Conservation (phyloP, 1,140 invertebrate genomes). For the Agraylea sexmaculata region DNA sequence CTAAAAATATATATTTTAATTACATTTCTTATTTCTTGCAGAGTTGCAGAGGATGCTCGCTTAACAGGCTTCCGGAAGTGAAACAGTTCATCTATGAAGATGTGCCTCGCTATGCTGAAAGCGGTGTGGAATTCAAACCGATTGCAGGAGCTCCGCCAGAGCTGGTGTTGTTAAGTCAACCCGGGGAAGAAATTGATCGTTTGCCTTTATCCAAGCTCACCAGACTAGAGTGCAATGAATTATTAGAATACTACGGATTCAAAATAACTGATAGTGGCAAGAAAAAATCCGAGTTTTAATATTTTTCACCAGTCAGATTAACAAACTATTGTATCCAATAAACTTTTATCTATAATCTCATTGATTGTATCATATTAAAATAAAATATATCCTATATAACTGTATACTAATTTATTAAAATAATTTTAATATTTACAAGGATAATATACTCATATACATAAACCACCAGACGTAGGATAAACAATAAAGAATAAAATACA, state of each 20-base stretch:
- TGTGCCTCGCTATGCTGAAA: conserved; percentile 52
- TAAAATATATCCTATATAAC: no score
- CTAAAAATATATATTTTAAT: neutral
- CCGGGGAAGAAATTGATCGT: conserved; percentile 51
- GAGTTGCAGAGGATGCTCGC: conserved; percentile 64
- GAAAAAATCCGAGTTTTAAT: no score
- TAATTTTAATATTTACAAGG: no score
- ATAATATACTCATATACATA: no score
- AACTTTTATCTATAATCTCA: no score
- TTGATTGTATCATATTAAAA: no score
- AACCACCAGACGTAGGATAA: no score
- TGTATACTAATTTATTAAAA: no score
- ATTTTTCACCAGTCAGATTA: neutral
- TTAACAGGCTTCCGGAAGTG: conserved; percentile 61
- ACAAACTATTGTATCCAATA: neutral
- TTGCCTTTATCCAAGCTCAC: conserved; percentile 44
- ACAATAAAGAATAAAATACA: no score
- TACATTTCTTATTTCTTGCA: conserved; percentile 32
- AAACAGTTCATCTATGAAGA: conserved; percentile 66
- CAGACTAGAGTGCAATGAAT: conserved; percentile 55
- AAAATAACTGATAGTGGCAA: conserved; percentile 7
- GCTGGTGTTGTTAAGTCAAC: conserved; percentile 47
- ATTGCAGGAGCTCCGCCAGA: conserved; percentile 57
- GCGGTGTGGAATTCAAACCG: conserved; percentile 49
- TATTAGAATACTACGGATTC: conserved; percentile 52